These are phyloP conservation scores for Eulacestoma nigropectus DNA, from an alignment of 2,113 vertebrate genomes.

Conservation along the genomic window DNA sequence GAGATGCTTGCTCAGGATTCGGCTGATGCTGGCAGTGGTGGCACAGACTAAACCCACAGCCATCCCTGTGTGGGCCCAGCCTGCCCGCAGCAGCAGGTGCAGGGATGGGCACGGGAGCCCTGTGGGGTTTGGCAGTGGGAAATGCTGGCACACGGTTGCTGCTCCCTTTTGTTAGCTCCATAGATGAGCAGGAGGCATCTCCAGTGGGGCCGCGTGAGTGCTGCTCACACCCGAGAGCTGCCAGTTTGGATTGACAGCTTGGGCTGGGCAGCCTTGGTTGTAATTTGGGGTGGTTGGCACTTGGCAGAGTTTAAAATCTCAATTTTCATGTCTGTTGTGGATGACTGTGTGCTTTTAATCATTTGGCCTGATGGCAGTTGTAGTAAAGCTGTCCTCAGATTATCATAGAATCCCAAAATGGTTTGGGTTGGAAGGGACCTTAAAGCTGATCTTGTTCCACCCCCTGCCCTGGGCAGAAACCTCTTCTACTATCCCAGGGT, in stretches of 20 bases:
- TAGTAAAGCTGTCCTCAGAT: background rate
- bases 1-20: background rate
- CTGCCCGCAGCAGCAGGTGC: background rate
- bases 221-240: background rate
- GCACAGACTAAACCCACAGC: background rate
- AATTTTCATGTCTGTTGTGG: background rate
- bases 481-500: background rate
- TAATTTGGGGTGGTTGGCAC: background rate
- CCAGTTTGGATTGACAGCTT: rapidly evolving
- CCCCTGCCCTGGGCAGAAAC: background rate
- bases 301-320: background rate
- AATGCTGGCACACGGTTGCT: background rate
- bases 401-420: background rate
- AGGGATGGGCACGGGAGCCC: background rate
- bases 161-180: background rate
- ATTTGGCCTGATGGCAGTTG: background rate
- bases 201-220: background rate
- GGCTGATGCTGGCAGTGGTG: background rate
- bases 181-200: background rate
- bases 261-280: background rate
- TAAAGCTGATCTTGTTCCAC: background rate
- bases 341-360: background rate
- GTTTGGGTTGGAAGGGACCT: background rate
- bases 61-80: background rate
- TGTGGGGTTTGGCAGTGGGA: background rate